Percentiles rank a stretch among this genome's conserved stretches.
phyloP scores from a whole-genome alignment of 2,113 vertebrate species.

The Scopus umbretta region DNA sequence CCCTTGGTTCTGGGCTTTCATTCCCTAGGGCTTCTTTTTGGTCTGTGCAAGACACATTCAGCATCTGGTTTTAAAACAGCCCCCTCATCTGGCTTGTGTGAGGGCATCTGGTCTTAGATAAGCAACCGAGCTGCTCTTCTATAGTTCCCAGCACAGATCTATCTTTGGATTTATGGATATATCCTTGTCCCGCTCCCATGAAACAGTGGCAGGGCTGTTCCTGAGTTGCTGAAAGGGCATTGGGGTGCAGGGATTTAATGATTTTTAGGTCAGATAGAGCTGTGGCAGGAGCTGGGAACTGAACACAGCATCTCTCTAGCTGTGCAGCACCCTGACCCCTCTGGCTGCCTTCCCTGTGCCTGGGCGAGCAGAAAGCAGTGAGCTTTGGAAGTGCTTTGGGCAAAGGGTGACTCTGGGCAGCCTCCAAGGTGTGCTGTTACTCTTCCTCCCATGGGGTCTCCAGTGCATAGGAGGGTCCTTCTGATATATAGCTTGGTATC shows the following conservation, averaged over 20 bases:
- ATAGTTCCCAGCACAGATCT: not conserved
- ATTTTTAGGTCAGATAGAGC: not conserved
- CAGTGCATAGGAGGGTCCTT: not conserved
- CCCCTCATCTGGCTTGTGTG: fast-evolving
- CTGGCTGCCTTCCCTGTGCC: too few species aligned
- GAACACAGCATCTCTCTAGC: not conserved
- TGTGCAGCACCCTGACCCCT: fast-evolving
- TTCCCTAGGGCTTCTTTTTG: not conserved
- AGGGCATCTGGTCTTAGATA: not conserved
- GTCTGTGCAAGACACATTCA: not conserved
- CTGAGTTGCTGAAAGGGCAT: not conserved
- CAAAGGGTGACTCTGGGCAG: too few species aligned
- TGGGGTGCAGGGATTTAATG: not conserved
- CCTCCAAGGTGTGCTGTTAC: too few species aligned
- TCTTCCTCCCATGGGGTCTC: not conserved
- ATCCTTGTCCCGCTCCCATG: fast-evolving
- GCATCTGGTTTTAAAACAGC: not conserved
- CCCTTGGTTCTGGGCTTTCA: not conserved
- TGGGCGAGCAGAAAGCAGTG: not conserved
- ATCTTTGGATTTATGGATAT: not conserved
- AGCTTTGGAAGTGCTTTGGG: not conserved
- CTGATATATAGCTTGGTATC: not conserved
- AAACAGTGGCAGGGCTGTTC: not conserved
- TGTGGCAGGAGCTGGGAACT: not conserved
- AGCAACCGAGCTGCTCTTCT: not conserved